Evolutionary conservation across 1,140 invertebrate species (phyloP), one percentile per base, ranked within the genome.

Genomic region (Pogonomyrmex californicus): DNA sequence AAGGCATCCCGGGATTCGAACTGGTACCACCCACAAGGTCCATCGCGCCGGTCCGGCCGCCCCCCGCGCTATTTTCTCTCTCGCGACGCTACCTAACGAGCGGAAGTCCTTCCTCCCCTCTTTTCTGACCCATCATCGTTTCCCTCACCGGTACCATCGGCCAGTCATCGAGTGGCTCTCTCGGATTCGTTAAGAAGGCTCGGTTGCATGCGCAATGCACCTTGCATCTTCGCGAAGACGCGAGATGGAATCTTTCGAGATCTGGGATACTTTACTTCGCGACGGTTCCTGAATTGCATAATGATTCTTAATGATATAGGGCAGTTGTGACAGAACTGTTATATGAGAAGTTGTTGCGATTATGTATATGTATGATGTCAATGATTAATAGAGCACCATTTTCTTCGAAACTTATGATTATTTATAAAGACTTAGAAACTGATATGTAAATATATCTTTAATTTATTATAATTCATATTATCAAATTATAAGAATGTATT

Each of bases 31-130:
- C 95, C 95, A 95, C 94, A 89, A 88, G 92, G 94, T 95, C 94
- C 93, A 95, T 93, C 94, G 94, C 95, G 94, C 94, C 94, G 94
- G 94, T 95, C 95, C 93, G 93, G 92, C 92, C 94, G 91, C 92
- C 93, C 93, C 93, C 91, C 88, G 90, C 88, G 85, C 91, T 91
- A 93, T 94, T 95, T 93, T 92, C 93, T 93, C 92, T 85, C 68
- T 79, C 78, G 81, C 88, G 60, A 77, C 75, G 68, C 79, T 60
- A 38, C 86, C 82, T 90, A 90, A 90, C 86, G 75, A 60, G 41
- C 71, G 73, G 75, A 86, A 90, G 38, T 88, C 47, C 85, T 75
- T 75, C 36, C 85, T 51, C 83, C 44, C 63, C 65, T 81, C 76
- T 68, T 65, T 54, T 49, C 68, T 47, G 63, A 73, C 54, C 65